These are phyloP conservation scores for Bombus superbus DNA, from an alignment of 1,140 invertebrate genomes.

Conservation along the genomic window DNA sequence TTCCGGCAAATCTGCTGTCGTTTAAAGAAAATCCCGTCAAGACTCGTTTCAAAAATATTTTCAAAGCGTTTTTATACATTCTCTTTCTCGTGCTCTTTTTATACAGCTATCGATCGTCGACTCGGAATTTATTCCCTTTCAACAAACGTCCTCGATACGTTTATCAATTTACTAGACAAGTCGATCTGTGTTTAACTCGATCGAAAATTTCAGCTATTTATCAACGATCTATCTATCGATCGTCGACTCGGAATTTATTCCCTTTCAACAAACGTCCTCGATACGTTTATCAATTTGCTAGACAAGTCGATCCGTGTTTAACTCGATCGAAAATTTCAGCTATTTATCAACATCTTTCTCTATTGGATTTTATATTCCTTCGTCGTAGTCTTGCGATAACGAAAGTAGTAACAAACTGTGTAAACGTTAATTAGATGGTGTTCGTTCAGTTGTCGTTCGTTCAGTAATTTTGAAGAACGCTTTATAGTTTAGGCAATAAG, in stretches of 20 bases:
- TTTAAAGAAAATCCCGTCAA: neutral
- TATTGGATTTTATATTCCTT: neutral
- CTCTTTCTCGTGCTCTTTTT: too few species aligned
- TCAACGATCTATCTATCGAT: too few species aligned
- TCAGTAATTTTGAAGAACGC: neutral
- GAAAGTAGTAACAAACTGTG: neutral
- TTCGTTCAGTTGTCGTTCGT: neutral
- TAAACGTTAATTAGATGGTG: conserved; percentile 10
- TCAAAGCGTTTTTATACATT: neutral
- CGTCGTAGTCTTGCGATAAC: neutral
- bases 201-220: neutral
- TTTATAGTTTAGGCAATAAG: conserved; percentile 7
- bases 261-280: neutral
- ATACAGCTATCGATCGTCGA: neutral
- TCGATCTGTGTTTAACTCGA: conserved; percentile 19
- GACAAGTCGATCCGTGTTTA: conserved; percentile 24
- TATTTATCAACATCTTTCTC: neutral
- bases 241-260: neutral
- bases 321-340: neutral
- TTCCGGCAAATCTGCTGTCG: neutral
- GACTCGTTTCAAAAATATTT: neutral
- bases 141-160: conserved; percentile 3
- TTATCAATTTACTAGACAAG: neutral
- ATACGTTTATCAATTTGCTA: neutral
- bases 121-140: neutral